Base-by-base conservation (phyloP, 1,140 invertebrate genomes). In the Eubasilissa regina region DNA sequence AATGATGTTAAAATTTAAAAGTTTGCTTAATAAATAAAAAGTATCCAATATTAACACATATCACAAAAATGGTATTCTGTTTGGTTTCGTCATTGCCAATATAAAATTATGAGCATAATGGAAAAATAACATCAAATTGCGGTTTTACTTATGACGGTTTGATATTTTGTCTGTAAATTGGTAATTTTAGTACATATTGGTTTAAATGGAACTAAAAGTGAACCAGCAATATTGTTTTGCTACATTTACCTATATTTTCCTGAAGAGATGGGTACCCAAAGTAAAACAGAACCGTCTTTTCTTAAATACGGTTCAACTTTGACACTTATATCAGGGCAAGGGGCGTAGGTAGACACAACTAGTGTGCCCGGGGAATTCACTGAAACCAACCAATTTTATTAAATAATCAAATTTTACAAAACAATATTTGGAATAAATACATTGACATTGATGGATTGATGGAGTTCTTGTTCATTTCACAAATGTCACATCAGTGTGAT, bases 291-390 rank as follows among this genome's bases (percentile, higher is more conserved):
- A 0, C 85, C 85, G 79, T 87, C 85, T 70, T 84, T 91, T 87
- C 97, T 97, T 0, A 99, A 87, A 85, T 98, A 96, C 0, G 98
- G 97, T 45, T 98, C 98, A 0, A 98, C 91, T 55, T 93, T 92
- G 44, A 94, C 91, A 35, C 89, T 92, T 13, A 99, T 92, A 86
- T 99, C 95, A 0, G 95, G 94, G 89, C 97, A 99, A 0, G 96
- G 96, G 0, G 96, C 98, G 88, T 99, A 99, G 0, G 95, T 94
- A 1, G 97, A 98, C 17, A 99, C 92, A 0, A 99, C 98, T 7
- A 99, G 89, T 12, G 97, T 97, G 35, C 97, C 96, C 4, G 97
- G 97, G 12, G 97, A 94, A 87, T 97, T 98, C 0, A 98, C 93
- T 89, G 79, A 53, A 84, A 85, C 12, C 43, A 68, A 75, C 45